phyloP scores from a whole-genome alignment of 2,797 vertebrate species.

The Syndactyla subalaris region DNA sequence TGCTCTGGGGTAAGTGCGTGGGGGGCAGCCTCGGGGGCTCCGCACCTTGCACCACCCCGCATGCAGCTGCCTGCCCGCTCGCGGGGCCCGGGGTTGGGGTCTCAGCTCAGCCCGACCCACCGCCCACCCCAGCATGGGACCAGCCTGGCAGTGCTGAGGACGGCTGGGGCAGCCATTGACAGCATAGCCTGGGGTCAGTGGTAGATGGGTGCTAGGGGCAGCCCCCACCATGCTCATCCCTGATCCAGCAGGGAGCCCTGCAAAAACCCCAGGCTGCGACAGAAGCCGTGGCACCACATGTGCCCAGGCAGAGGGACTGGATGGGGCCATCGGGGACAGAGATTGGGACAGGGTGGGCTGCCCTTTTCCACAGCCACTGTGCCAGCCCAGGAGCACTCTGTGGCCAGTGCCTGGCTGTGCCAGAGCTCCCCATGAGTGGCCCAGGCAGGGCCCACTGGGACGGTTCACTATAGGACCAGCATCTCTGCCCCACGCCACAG shows the following conservation, averaged over 20 bases:
- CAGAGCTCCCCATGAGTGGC: fast-evolving
- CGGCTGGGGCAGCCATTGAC: fast-evolving
- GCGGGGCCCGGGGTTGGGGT: neutral
- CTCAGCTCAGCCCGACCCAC: neutral
- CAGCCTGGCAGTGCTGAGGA: fast-evolving
- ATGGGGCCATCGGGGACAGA: fast-evolving
- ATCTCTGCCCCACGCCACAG: fast-evolving
- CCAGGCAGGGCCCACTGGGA: fast-evolving
- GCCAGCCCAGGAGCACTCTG: fast-evolving
- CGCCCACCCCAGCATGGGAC: fast-evolving
- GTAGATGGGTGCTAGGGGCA: neutral
- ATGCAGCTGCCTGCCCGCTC: neutral
- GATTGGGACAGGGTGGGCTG: fast-evolving
- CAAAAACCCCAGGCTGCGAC: neutral
- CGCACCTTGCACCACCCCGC: neutral
- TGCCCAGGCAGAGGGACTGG: neutral
- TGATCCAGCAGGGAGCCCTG: neutral
- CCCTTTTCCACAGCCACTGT: neutral
- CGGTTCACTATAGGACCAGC: fast-evolving
- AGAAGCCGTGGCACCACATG: neutral
- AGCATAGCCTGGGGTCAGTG: neutral
- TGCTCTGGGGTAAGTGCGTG: constrained; percentile 56
- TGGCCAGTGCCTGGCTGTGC: neutral
- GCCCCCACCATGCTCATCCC: neutral
- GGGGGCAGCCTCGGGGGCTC: neutral